Percentiles rank a stretch among this genome's conserved stretches.
Evolutionary conservation across 1,140 invertebrate species (phyloP).

Genomic region (Vanessa tameamea): DNA sequence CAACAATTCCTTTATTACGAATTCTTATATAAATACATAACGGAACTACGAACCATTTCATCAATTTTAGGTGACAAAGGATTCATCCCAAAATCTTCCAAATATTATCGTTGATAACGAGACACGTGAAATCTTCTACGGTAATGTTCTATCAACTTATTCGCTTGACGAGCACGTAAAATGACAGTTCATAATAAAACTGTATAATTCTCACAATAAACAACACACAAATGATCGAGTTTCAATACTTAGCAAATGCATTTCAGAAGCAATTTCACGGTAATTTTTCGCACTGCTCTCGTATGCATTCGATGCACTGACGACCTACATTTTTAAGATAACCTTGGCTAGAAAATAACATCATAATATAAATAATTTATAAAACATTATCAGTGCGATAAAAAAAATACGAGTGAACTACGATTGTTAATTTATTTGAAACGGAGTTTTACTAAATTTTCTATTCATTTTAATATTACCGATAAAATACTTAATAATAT

Average conservation of each 20-base stretch:
- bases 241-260: background rate
- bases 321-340: conserved; percentile 12
- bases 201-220: background rate
- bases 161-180: too few relatives aligned
- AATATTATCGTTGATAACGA: background rate
- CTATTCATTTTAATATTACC: too few relatives aligned
- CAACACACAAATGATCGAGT: background rate
- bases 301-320: conserved; percentile 8
- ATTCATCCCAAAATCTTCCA: background rate
- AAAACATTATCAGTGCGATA: conserved; percentile 5
- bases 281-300: conserved; percentile 12
- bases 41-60: conserved; percentile 14
- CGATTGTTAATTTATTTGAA: background rate
- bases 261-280: conserved; percentile 28
- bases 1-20: background rate
- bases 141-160: background rate
- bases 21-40: background rate
- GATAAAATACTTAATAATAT: too few relatives aligned
- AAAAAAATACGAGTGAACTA: background rate
- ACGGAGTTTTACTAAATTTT: too few relatives aligned
- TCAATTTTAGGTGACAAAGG: conserved; percentile 12
- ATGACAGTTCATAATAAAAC: too few relatives aligned
- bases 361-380: conserved; percentile 9
- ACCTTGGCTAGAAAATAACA: conserved; percentile 10
- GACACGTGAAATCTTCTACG: background rate